Evolutionary conservation across 1,140 invertebrate genomes (phyloP), one percentile per base, ranked within the genome.

Genomic region (Drosophila santomea): DNA sequence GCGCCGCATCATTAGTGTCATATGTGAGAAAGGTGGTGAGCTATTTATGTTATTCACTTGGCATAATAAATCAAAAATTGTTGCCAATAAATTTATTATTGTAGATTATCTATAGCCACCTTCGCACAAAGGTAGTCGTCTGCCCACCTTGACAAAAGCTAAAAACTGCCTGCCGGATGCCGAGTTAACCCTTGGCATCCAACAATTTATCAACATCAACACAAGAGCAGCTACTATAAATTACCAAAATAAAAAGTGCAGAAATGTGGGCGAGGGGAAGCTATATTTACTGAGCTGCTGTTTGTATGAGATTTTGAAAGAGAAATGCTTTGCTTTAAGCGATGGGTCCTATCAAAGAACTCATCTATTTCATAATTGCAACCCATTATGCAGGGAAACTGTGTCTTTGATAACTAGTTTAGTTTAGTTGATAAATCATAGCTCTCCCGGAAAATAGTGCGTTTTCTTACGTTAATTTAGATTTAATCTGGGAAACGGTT

Each of bases 81-180:
- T 74, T 72, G 77, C 80, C 84, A 89, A 89, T 89, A 89, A 89
- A 89, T 89, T 80, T 89, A 89, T 89, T 89, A 89, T 80, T 84
- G 80, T 89, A 77, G 83, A 88, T 88, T 84, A 88, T 88, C 73
- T 80, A 52, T 67, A 45, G 28, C 38, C 39, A 71, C 35, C 45
- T 54, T 32, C 41, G 15, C 63, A 62, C 63, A 58, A 48, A 55
- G 41, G 44, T 43, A 51, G 17, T 8, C 39, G 47, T 38, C 43
- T 25, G 28, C 63, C 60, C 66, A 88, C 83, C 79, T 80, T 77
- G 75, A 88, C 83, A 86, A 88, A 77, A 74, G 66, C 69, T 59
- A 61, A 75, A 72, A 88, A 74, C 85, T 76, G 67, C 69, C 83
- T 78, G 64, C 71, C 62, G 58, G 66, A 77, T 85, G 62, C 57